Evolutionary conservation across 2,888 invertebrate genomes (phyloP).

Genomic region (Drosophila affinis): DNA sequence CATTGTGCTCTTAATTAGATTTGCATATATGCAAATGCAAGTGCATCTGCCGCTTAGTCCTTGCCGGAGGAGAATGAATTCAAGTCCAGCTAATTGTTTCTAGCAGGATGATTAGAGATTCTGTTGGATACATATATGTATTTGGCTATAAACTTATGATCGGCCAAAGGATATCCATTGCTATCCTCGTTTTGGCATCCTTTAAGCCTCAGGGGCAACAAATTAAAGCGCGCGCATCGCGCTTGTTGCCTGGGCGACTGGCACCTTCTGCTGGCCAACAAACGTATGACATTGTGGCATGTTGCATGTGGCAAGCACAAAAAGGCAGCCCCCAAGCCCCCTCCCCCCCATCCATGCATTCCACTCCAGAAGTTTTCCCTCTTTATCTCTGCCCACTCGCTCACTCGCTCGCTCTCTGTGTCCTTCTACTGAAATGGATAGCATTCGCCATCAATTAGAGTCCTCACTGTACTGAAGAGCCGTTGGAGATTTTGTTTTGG

Average conservation of each 20-base stretch:
- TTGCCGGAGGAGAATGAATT: background rate
- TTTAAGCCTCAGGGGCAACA: background rate
- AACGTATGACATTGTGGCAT: background rate
- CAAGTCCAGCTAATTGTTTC: constrained; percentile 15
- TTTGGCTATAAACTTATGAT: no score
- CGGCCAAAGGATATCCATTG: no score
- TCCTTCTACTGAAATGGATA: background rate
- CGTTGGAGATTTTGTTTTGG: background rate
- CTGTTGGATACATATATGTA: no score
- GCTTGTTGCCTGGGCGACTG: background rate
- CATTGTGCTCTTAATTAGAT: constrained; percentile 30
- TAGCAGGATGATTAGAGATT: background rate
- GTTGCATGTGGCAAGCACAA: no score
- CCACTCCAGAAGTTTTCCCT: background rate
- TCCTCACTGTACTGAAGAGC: background rate
- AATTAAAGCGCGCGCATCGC: background rate
- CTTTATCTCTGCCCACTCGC: no score
- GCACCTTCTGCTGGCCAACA: background rate
- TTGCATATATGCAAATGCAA: constrained; percentile 45
- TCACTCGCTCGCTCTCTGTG: no score
- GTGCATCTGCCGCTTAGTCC: constrained; percentile 4
- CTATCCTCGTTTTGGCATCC: background rate
- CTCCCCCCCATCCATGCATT: background rate
- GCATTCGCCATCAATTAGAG: background rate
- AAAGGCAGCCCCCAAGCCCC: no score